Base-by-base conservation (phyloP, 2,113 vertebrate species). In the Gambusia affinis region DNA sequence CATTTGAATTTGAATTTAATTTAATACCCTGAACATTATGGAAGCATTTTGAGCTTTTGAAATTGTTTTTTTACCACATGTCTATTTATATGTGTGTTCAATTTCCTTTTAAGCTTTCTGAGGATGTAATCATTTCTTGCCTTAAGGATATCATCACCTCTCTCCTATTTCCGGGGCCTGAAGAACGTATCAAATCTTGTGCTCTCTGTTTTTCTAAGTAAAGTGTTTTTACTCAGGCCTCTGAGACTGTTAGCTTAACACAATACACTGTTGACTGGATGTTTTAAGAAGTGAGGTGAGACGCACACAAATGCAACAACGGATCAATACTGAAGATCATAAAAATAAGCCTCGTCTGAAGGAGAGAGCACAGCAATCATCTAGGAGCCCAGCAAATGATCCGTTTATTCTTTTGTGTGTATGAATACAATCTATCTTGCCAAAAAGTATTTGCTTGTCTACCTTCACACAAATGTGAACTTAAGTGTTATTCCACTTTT, bases 321-420 rank as follows among this genome's bases (percentile, higher is more conserved):
- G 71, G 75, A 89, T 92, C 81, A 82, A 82, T 80, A 83, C 80
- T 79, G 82, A 78, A 80, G 33, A 73, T 70, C 73, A 82, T 76
- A 83, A 76, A 83, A 81, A 37, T 37, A 37, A 87, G 74, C 74
- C 60, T 69, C 10, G 8, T 76, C 83, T 80, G 85, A 91, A 88
- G 79, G 87, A 83, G 74, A 84, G 86, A 93, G 91, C 88, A 91
- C 83, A 84, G 86, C 88, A 91, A 88, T 89, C 83, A 87, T 81
- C 84, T 76, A 80, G 66, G 75, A 74, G 86, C 76, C 64, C 79
- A 76, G 69, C 64, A 83, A 89, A 90, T 42, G 39, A 42, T 42
- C 39, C 39, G 39, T 42, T 42, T 42, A 42, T 42, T 42, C 39
- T 15, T 42, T 15, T 42, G 12, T 42, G 39, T 42, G 39, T 15